Base-by-base conservation (phyloP, 2,113 vertebrate species). In the Arenaria interpres region DNA sequence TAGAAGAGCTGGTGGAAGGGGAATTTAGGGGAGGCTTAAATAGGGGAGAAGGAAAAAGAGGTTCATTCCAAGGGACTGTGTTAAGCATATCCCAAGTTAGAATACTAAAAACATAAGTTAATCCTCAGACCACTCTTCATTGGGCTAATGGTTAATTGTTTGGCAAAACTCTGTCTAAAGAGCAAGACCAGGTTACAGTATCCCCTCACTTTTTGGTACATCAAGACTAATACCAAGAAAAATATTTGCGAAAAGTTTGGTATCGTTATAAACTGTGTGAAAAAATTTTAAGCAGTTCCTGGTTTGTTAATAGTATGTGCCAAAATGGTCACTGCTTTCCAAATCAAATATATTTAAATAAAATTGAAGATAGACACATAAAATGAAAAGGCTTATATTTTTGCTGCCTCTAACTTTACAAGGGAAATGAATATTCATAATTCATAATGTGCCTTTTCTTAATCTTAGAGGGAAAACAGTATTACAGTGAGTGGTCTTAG, bases 401-500 rank as follows among this genome's bases (percentile, higher is more conserved):
- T 76, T 88, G 81, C 33, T 85, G 74, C n/a, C 66, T 39, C 45
- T 83, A 51, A 74, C 79, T 86, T 89, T 64, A 72, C 59, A 83
- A 46, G 60, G 67, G 78, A 80, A 67, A 88, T 94, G 39, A 89
- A 93, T 88, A 79, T 89, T 93, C 48, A 18, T 85, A 82, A 79
- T 89, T 93, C 53, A 18, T 85, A 79, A 45, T 0, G 10, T 85
- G 71, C 51, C 33, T 84, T 68, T 92, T 82, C 71, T 83, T 71
- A 62, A 0, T 22, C 30, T 85, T 66, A 25, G 63, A 73, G 89
- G 48, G 78, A 88, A 88, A 88, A 64, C 75, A 48, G 1, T 25
- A 71, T 80, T 76, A 16, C 33, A 94, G 57, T 19, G 74, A 77
- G 74, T 6, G 50, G 54, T 71, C 46, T 76, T 25, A 66, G 72